Base-by-base conservation (phyloP, 2,888 invertebrate species). In the Lasioglossum leucozonium region DNA sequence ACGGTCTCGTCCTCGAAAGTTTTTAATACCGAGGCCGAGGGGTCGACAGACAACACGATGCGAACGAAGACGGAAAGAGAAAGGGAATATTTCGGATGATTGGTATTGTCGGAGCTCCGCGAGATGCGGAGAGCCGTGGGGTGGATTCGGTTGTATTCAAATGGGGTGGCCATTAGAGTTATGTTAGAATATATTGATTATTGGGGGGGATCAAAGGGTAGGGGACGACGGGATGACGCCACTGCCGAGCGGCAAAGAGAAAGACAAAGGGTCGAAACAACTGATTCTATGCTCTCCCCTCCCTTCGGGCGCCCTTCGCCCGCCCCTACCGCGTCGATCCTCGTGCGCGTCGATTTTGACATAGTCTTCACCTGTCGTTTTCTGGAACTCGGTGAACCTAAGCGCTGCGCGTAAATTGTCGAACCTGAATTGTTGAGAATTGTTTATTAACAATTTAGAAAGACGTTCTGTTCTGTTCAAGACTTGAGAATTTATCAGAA, bases 181-280 rank as follows among this genome's bases (percentile, higher is more conserved):
- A 94, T 93, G 94, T 93, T 94, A 93, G 94, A 94, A 94, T 94
- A 94, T 94, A 95, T 95, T 95, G 95, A 95, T 95, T 95, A 95
- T 94, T 94, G 94, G 93, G 94, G 94, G 93, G 93, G 93, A 94
- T 94, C 94, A 95, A 94, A 94, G 94, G 92, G 93, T 93, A 92
- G 93, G 93, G 92, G 92, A 86, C 88, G 82, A 88, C 85, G 84
- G 88, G 90, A 93, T 92, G 92, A 92, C 92, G 93, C 92, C 91
- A 93, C 89, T 88, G 90, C 88, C 81, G 87, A 88, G 85, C 85
- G 78, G 83, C 87, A 85, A 87, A 87, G 88, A 86, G 91, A 90
- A 92, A 92, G 91, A 92, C 90, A 90, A 90, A 92, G 91, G 91
- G 90, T 91, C 88, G 89, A 87, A 91, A 91, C 89, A 88, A 91